A percentile compares a stretch with the other conserved stretches of the same genome.
Conservation (phyloP, 2,888 invertebrate species). For the Tricholauxania praeusta region DNA sequence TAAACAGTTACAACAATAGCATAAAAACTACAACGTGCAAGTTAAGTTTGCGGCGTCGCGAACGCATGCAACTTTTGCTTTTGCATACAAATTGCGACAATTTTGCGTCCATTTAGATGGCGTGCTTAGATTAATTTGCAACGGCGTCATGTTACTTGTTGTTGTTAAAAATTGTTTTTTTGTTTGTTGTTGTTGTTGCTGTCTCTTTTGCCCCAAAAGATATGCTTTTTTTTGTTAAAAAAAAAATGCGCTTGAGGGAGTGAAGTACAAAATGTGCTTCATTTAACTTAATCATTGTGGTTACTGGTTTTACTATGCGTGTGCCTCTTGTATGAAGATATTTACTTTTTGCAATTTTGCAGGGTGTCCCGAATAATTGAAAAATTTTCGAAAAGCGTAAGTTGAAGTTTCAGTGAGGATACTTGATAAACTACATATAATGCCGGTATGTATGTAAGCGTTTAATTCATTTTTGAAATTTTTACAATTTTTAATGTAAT, state of each 20-base stretch:
- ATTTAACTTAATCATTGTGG: conserved; percentile 21
- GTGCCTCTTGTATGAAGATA: neutral
- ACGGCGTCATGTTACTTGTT: neutral
- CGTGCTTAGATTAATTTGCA: conserved; percentile 50
- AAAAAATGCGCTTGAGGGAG: conserved; percentile 6
- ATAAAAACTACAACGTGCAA: conserved; percentile 1
- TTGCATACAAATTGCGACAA: conserved; percentile 50
- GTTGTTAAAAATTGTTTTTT: conserved; percentile 16
- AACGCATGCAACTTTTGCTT: conserved; percentile 7
- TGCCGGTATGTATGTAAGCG: too few species aligned
- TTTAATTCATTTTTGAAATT: too few species aligned
- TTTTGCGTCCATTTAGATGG: conserved; percentile 52
- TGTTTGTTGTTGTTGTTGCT: too few species aligned
- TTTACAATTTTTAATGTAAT: too few species aligned
- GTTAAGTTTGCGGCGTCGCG: neutral
- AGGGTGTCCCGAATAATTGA: too few species aligned
- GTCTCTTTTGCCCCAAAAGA: too few species aligned
- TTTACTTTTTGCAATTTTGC: neutral
- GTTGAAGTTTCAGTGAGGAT: too few species aligned
- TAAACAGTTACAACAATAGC: neutral
- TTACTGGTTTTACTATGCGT: neutral
- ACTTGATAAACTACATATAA: too few species aligned
- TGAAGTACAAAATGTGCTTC: conserved; percentile 19
- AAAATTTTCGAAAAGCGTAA: too few species aligned
- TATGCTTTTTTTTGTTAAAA: conserved; percentile 3